Evolutionary conservation across 2,888 invertebrate genomes (phyloP).

Genomic region (Ephialtes manifestator): DNA sequence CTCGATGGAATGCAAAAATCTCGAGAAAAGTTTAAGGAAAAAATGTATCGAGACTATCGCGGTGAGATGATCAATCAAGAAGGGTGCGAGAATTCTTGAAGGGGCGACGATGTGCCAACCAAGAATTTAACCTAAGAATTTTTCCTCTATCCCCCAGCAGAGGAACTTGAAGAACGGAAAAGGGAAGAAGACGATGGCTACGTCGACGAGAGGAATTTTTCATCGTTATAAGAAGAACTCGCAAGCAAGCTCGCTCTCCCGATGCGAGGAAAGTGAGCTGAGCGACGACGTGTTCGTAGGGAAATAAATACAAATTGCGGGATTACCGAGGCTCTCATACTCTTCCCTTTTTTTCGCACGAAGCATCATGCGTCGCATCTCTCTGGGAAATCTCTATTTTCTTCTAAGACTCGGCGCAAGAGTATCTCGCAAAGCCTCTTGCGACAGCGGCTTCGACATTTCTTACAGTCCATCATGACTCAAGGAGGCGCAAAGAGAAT

Average conservation of each 20-base stretch:
- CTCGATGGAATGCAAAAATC: conserved; percentile 47
- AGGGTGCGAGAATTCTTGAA: conserved; percentile 57
- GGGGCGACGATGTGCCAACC: conserved; percentile 55
- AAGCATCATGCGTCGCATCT: conserved; percentile 62
- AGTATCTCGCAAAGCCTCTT: conserved; percentile 34
- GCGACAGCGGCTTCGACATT: conserved; percentile 27
- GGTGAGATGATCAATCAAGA: conserved; percentile 66
- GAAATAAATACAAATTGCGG: conserved; percentile 86
- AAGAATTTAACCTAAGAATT: conserved; percentile 77
- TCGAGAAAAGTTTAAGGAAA: conserved; percentile 20
- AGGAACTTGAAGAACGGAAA: conserved; percentile 55
- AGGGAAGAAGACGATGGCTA: conserved; percentile 56
- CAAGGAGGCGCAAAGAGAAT: conserved; percentile 39
- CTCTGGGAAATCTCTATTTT: conserved; percentile 78
- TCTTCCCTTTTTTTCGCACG: conserved; percentile 38
- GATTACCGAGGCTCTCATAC: conserved; percentile 81
- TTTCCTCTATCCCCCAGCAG: conserved; percentile 67
- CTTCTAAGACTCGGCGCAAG: conserved; percentile 47
- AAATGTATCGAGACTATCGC: conserved; percentile 65
- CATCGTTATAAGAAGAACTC: conserved; percentile 81
- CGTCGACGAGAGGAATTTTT: conserved; percentile 81
- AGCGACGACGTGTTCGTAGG: conserved; percentile 77
- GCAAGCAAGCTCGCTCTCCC: conserved; percentile 15
- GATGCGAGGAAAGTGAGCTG: conserved; percentile 53
- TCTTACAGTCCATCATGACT: conserved; percentile 45